These are phyloP conservation scores for Drosophila pandora DNA, from an alignment of 1,140 invertebrate genomes.

Conservation along the genomic window DNA sequence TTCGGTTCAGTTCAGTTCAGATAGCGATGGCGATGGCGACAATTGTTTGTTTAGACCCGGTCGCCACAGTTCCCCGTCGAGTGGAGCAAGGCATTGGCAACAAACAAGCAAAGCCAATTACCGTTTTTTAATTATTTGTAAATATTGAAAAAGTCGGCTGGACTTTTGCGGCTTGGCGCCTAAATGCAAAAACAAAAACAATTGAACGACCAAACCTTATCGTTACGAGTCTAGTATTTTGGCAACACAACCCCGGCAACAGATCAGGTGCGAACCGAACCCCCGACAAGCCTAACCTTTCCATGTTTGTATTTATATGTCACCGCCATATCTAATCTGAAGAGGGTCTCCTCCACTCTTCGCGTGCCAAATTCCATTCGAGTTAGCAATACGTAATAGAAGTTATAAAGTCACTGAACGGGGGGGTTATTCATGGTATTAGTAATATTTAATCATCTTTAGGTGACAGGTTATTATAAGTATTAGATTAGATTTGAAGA, in stretches of 20 bases:
- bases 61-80: neutral
- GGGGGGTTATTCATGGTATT: neutral
- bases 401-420: neutral
- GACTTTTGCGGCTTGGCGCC: conserved; percentile 39
- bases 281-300: conserved; percentile 17
- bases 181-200: conserved; percentile 12
- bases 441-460: neutral
- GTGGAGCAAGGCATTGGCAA: neutral
- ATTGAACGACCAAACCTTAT: conserved; percentile 33
- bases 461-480: neutral
- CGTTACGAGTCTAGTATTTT: conserved; percentile 9
- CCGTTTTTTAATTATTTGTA: conserved; percentile 68
- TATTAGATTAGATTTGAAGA: neutral
- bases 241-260: conserved; percentile 14
- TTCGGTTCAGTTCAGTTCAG: conserved; percentile 9
- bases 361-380: conserved; percentile 45
- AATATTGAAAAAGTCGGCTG: conserved; percentile 56
- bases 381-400: conserved; percentile 21
- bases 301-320: neutral
- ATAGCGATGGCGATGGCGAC: conserved; percentile 24
- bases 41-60: conserved; percentile 39
- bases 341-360: conserved; percentile 38
- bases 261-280: conserved; percentile 25
- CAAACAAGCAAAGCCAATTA: conserved; percentile 73
- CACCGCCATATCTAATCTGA: conserved; percentile 56